Percentiles rank a stretch among this genome's conserved stretches.
These are phyloP conservation scores for Zelleria hepariella DNA, from an alignment of 2,888 invertebrate genomes.

Conservation along the genomic window DNA sequence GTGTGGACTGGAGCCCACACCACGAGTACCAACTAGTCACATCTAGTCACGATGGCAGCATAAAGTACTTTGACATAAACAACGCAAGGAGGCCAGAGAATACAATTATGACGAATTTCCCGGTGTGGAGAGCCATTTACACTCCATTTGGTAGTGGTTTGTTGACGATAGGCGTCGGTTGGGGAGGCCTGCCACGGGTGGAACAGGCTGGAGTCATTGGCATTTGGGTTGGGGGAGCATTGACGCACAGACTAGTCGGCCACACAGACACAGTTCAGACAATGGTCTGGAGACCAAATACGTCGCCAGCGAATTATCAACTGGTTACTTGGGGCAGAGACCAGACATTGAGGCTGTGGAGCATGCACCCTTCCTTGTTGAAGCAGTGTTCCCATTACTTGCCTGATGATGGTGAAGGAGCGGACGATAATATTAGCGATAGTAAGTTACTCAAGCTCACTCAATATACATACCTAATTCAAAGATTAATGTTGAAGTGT, in stretches of 20 bases:
- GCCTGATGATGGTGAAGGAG: conserved; percentile 74
- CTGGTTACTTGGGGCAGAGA: conserved; percentile 96
- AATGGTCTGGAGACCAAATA: conserved; percentile 91
- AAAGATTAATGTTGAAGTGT: not conserved
- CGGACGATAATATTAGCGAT: conserved; percentile 66
- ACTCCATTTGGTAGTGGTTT: conserved; percentile 95
- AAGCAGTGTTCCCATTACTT: conserved; percentile 80
- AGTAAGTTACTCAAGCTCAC: conserved; percentile 33
- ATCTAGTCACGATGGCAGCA: conserved; percentile 95
- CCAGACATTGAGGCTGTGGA: conserved; percentile 92
- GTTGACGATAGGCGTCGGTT: conserved; percentile 93
- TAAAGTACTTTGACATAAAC: conserved; percentile 93
- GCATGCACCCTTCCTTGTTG: conserved; percentile 86
- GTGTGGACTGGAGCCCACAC: conserved; percentile 93
- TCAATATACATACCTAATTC: not conserved
- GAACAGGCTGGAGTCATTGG: conserved; percentile 78
- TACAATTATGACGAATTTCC: conserved; percentile 85
- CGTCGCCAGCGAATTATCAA: conserved; percentile 80
- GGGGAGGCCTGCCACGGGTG: conserved; percentile 81
- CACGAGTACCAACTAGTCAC: conserved; percentile 89
- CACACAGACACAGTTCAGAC: conserved; percentile 95
- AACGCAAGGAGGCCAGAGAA: conserved; percentile 88
- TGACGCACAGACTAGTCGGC: conserved; percentile 93
- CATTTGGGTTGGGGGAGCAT: conserved; percentile 72
- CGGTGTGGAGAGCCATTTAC: conserved; percentile 94